These are phyloP conservation scores for Actenoides lindsayi DNA, from an alignment of 2,113 vertebrate genomes.

Conservation along the genomic window DNA sequence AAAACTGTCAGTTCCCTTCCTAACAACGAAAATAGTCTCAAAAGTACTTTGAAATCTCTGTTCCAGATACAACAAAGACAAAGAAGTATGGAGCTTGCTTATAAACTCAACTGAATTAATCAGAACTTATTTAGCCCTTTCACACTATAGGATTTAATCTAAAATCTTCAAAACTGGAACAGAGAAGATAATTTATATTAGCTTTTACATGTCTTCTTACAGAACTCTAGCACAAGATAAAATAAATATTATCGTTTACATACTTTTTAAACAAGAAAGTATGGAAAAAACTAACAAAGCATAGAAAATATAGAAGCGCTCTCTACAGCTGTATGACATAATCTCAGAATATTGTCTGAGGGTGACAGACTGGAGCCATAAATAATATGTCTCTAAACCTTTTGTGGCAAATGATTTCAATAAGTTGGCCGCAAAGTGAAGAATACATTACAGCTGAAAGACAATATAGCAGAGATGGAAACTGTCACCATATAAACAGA, in stretches of 20 bases:
- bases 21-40: slow-evolving; percentile 12
- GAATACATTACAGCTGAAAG: background rate
- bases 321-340: background rate
- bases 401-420: slow-evolving; percentile 14
- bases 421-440: background rate
- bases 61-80: slow-evolving; percentile 4
- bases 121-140: background rate
- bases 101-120: background rate
- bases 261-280: background rate
- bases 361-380: background rate
- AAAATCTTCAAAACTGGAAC: background rate
- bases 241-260: background rate
- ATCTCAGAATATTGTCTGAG: background rate
- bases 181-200: background rate
- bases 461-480: background rate
- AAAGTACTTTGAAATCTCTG: slow-evolving; percentile 23
- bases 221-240: background rate
- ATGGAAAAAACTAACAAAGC: background rate
- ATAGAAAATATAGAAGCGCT: background rate
- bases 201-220: background rate
- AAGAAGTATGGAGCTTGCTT: background rate
- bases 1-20: slow-evolving; percentile 15
- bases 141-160: background rate
- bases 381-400: slow-evolving; percentile 10
- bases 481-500: background rate